These are phyloP conservation scores for Monopis laevigella DNA, from an alignment of 2,888 invertebrate genomes.

Conservation along the genomic window DNA sequence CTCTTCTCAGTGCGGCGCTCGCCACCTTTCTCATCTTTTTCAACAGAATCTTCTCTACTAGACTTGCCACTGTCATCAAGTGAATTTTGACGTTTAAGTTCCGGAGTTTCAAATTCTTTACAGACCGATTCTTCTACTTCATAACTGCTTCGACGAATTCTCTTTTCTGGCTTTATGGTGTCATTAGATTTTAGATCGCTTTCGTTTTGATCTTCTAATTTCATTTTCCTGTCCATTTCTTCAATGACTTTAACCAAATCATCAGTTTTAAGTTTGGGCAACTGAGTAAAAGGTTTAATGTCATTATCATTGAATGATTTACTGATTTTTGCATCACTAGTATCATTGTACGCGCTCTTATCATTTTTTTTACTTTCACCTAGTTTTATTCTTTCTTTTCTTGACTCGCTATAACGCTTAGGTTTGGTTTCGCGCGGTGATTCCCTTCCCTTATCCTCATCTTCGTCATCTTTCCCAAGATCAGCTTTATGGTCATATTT, in stretches of 20 bases:
- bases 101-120: conserved; percentile 37
- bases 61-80: conserved; percentile 65
- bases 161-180: conserved; percentile 22
- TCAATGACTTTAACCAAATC: conserved; percentile 56
- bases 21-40: conserved; percentile 59
- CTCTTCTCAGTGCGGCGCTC: conserved; percentile 70
- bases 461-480: conserved; percentile 44
- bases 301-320: conserved; percentile 49
- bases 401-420: conserved; percentile 59
- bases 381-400: conserved; percentile 51
- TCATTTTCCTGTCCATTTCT: conserved; percentile 50
- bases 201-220: conserved; percentile 35
- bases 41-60: conserved; percentile 62
- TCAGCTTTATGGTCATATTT: conserved; percentile 44
- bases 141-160: conserved; percentile 43
- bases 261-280: conserved; percentile 60
- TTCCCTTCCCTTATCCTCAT: conserved; percentile 45
- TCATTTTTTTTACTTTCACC: conserved; percentile 43
- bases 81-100: conserved; percentile 63
- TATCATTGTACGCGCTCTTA: conserved; percentile 39
- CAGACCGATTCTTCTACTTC: conserved; percentile 38
- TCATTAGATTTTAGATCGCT: conserved; percentile 26
- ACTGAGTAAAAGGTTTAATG: conserved; percentile 60
- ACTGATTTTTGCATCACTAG: conserved; percentile 26
- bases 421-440: conserved; percentile 54